Base-by-base conservation (phyloP, 2,888 invertebrate genomes). In the Microchrysa polita region DNA sequence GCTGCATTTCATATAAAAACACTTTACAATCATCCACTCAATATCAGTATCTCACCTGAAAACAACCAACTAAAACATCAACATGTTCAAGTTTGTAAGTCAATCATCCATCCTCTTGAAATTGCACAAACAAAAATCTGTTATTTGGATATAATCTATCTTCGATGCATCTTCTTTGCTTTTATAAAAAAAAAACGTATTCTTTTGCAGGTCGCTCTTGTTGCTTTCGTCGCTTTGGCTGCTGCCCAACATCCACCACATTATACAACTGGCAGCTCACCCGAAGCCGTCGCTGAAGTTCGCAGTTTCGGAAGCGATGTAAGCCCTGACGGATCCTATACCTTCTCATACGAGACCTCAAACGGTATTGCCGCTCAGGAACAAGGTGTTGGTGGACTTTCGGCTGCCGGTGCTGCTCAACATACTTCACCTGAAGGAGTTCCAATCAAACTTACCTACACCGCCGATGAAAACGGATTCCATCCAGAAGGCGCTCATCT, bases 351-450 rank as follows among this genome's bases (percentile, higher is more conserved):
- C 79, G 84, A 88, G 78, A 90, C 91, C 77, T 84, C 85, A 16
- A 90, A 91, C 79, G 90, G 90, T 16, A 91, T 91, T 79, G 74
- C 80, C 0, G 88, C 82, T 5, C 86, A 89, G 77, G 89, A 89
- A 79, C 77, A 79, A 18, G 91, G 90, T 75, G 81, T 79, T n/a
- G 82, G 90, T 77, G 87, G 87, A 80, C 86, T 87, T 79, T 79
- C 81, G 55, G 88, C 87, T n/a, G 84, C 86, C 73, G 91, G 91
- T 23, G 81, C 83, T 4, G 86, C 83, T 80, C 79, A 83, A 16
- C 88, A 89, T 84, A 86, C 86, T 74, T 83, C 86, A 61, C 88
- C 88, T 18, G 87, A 87, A 23, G 90, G 90, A 27, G 76, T 81
- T 42, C 77, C 78, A 0, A 80, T 86, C 78, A 76, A 79, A 16